Evolutionary conservation across 2,888 invertebrate genomes (phyloP).

Genomic region (Oscheius myriophilus): DNA sequence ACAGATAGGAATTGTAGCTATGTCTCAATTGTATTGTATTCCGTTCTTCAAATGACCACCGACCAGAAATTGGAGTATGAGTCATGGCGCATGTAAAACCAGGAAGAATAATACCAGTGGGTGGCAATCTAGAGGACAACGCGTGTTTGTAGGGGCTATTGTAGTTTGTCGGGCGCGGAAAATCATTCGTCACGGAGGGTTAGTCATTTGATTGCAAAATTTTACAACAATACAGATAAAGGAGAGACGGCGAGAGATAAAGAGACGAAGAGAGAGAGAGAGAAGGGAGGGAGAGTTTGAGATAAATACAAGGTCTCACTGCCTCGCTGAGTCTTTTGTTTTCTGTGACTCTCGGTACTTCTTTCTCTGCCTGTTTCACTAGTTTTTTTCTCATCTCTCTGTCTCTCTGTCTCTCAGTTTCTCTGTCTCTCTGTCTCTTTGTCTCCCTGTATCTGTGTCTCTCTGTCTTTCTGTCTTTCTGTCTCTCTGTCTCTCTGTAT

Average conservation of each 20-base stretch:
- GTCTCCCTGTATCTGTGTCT: no score
- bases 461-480: no score
- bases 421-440: no score
- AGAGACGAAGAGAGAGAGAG: background rate
- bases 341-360: conserved; percentile 2
- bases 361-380: background rate
- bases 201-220: conserved; percentile 11
- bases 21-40: no score
- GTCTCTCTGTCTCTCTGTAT: no score
- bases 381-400: background rate
- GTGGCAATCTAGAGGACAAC: background rate
- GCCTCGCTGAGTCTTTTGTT: no score
- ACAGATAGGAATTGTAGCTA: background rate
- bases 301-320: background rate
- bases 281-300: background rate
- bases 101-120: background rate
- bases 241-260: background rate
- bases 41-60: no score
- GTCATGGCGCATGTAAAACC: background rate
- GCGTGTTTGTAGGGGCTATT: background rate
- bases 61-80: no score
- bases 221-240: background rate
- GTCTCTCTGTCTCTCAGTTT: background rate
- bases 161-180: conserved; percentile 21
- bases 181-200: conserved; percentile 31